Conservation (phyloP, 2,888 invertebrate species). For the Morinoia aosen region DNA sequence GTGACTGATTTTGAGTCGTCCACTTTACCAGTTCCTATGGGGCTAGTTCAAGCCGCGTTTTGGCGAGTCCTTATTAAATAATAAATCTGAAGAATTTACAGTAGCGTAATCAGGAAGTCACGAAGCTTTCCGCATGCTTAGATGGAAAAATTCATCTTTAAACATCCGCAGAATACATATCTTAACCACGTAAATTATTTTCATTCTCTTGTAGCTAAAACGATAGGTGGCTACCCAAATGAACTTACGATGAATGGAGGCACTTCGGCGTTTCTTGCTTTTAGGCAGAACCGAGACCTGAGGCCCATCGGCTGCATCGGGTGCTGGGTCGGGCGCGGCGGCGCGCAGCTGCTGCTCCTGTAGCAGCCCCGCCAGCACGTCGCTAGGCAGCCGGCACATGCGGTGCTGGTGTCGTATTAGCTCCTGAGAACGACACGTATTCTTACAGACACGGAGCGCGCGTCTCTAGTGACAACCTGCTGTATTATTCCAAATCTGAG, state of each 20-base stretch:
- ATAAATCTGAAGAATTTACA: too few species aligned
- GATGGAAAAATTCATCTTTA: not conserved
- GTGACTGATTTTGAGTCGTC: too few species aligned
- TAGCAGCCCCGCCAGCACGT: constrained; percentile 1
- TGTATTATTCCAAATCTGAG: not conserved
- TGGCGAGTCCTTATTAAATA: too few species aligned
- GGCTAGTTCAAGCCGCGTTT: too few species aligned
- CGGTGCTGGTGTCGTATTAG: constrained; percentile 36
- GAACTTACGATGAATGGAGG: constrained; percentile 84
- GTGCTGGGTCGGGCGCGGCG: not conserved
- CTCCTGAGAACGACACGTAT: not conserved
- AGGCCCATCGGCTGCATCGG: not conserved
- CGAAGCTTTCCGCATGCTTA: not conserved
- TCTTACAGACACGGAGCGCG: not conserved
- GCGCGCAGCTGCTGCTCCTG: constrained; percentile 41
- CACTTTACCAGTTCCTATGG: too few species aligned
- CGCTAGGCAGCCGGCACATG: constrained; percentile 31
- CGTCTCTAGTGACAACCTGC: not conserved
- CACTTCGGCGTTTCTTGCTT: constrained; percentile 86
- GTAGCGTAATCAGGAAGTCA: too few species aligned
- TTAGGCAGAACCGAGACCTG: not conserved
- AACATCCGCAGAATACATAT: not conserved
- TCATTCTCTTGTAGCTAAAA: too few species aligned
- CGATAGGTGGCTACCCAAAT: not conserved
- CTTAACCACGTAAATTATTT: too few species aligned